These are phyloP conservation scores for Drosophila repleta DNA, from an alignment of 1,140 invertebrate genomes.

Conservation along the genomic window DNA sequence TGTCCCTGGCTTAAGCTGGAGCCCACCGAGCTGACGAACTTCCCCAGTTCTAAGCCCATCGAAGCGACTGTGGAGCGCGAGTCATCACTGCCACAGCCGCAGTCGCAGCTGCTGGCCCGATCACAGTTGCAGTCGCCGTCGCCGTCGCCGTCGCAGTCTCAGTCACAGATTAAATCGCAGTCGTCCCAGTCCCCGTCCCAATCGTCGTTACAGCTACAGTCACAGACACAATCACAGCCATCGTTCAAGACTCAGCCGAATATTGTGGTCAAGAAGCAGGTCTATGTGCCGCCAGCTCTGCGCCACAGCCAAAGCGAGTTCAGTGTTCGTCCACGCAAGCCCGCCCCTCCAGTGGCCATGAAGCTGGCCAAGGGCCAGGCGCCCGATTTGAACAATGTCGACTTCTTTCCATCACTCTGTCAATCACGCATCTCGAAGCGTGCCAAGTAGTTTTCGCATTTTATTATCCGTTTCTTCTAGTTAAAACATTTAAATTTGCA, in stretches of 20 bases:
- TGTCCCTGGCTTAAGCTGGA: constrained; percentile 61
- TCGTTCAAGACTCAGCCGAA: background rate
- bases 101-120: background rate
- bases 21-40: background rate
- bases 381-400: constrained; percentile 59
- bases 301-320: constrained; percentile 58
- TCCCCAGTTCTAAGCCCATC: background rate
- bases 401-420: constrained; percentile 56
- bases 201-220: background rate
- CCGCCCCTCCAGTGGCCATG: background rate
- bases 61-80: background rate
- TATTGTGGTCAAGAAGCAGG: constrained; percentile 18
- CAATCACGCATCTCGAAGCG: constrained; percentile 41
- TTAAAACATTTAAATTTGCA: constrained; percentile 42
- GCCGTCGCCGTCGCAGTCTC: background rate
- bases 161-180: background rate
- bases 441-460: constrained; percentile 47
- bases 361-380: constrained; percentile 47
- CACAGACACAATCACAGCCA: background rate
- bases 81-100: background rate
- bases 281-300: constrained; percentile 66
- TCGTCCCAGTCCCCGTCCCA: background rate
- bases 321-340: constrained; percentile 28
- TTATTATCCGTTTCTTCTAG: constrained; percentile 21
- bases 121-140: background rate